Evolutionary conservation across 2,113 vertebrate genomes (phyloP).

Genomic region (Taxidea taxus): DNA sequence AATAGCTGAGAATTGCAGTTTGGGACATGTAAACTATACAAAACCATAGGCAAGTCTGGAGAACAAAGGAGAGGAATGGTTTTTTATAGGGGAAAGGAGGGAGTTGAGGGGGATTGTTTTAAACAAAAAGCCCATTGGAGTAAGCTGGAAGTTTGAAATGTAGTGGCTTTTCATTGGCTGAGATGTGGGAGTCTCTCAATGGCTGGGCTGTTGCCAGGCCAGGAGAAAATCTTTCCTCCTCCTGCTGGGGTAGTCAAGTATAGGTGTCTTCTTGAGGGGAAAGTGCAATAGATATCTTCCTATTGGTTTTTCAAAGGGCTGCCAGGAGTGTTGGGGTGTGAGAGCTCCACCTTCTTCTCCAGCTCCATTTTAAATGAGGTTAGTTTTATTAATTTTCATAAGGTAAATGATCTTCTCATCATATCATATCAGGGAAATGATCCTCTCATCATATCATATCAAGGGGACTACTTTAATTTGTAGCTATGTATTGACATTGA

Average conservation of each 20-base stretch:
- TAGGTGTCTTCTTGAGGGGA: background rate
- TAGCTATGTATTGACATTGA: background rate
- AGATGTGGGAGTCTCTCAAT: background rate
- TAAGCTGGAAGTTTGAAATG: background rate
- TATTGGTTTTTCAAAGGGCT: background rate
- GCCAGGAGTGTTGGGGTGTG: background rate
- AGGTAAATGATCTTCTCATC: background rate
- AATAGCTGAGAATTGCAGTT: background rate
- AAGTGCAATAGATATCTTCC: background rate
- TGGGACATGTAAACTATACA: background rate
- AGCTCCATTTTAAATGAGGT: background rate
- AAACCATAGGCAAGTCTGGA: background rate
- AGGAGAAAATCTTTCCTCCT: background rate
- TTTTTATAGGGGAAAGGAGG: background rate
- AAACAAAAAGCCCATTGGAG: background rate
- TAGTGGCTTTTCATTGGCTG: background rate
- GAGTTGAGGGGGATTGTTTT: background rate
- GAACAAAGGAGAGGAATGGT: background rate
- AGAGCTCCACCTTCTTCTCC: background rate
- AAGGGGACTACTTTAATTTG: background rate
- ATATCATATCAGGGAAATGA: background rate
- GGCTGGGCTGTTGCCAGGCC: background rate
- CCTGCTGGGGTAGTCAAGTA: background rate
- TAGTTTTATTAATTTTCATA: background rate
- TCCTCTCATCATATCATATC: background rate